Evolutionary conservation across 2,888 invertebrate species (phyloP).

Genomic region (Phytoseiulus persimilis): DNA sequence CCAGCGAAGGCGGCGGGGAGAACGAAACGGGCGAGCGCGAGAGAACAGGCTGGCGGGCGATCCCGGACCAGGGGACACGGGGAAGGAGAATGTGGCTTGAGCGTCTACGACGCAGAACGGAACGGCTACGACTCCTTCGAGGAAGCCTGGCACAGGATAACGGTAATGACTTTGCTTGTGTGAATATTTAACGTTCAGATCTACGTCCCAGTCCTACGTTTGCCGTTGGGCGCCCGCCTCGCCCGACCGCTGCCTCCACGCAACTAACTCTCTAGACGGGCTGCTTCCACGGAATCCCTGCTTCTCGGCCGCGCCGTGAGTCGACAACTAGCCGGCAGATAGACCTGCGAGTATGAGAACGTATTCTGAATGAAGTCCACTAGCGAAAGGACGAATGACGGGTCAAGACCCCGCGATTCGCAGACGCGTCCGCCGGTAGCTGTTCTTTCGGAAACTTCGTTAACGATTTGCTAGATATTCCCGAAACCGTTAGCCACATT

Average conservation of each 20-base stretch:
- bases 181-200: constrained; percentile 36
- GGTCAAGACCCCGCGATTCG: too few relatives aligned
- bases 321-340: background rate
- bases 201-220: constrained; percentile 14
- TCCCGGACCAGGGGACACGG: background rate
- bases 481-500: too few relatives aligned
- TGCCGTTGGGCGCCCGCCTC: background rate
- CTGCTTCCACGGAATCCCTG: background rate
- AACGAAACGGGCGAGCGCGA: background rate
- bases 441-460: too few relatives aligned
- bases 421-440: too few relatives aligned
- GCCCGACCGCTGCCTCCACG: background rate
- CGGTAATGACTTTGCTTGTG: constrained; percentile 27
- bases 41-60: too few relatives aligned
- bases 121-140: background rate
- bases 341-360: too few relatives aligned
- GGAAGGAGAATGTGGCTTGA: background rate
- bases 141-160: constrained; percentile 16
- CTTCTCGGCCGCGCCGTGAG: background rate
- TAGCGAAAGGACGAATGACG: too few relatives aligned
- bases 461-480: too few relatives aligned
- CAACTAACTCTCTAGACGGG: background rate
- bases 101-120: background rate
- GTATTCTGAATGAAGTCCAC: too few relatives aligned
- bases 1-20: background rate